These are phyloP conservation scores for Poecile montanus DNA, from an alignment of 2,797 vertebrate genomes.

Conservation along the genomic window DNA sequence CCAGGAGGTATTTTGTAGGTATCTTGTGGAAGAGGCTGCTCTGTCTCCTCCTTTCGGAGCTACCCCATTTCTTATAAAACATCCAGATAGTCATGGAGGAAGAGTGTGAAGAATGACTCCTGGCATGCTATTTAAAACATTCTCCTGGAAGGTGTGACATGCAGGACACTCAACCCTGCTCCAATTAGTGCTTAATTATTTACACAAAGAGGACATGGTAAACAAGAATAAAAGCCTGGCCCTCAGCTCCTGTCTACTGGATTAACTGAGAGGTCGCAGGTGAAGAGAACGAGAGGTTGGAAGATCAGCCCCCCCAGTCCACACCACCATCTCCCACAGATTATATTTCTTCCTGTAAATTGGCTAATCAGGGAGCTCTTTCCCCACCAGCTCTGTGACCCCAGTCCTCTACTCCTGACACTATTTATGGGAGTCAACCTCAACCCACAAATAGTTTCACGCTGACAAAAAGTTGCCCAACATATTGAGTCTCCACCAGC, in stretches of 20 bases:
- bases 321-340: background rate
- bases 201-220: background rate
- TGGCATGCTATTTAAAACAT: slow-evolving; percentile 34
- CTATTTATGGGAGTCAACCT: slow-evolving; percentile 2
- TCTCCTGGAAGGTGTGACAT: slow-evolving; percentile 46
- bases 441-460: slow-evolving; percentile 27
- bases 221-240: slow-evolving; percentile 3
- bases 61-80: slow-evolving; percentile 1
- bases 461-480: slow-evolving; percentile 2
- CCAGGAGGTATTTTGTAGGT: background rate
- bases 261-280: background rate
- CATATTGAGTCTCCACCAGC: background rate
- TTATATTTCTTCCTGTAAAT: background rate
- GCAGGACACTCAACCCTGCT: background rate
- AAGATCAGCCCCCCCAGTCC: background rate
- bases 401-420: background rate
- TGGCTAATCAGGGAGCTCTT: background rate
- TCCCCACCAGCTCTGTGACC: background rate
- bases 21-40: background rate
- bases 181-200: slow-evolving; percentile 38
- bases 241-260: background rate
- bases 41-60: background rate
- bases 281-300: background rate
- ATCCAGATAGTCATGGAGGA: background rate
- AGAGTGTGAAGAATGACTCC: slow-evolving; percentile 38